A percentile compares a stretch with the other conserved stretches of the same genome.
Evolutionary conservation across 2,888 invertebrate genomes (phyloP).

Genomic region (Rhagonycha fulva): DNA sequence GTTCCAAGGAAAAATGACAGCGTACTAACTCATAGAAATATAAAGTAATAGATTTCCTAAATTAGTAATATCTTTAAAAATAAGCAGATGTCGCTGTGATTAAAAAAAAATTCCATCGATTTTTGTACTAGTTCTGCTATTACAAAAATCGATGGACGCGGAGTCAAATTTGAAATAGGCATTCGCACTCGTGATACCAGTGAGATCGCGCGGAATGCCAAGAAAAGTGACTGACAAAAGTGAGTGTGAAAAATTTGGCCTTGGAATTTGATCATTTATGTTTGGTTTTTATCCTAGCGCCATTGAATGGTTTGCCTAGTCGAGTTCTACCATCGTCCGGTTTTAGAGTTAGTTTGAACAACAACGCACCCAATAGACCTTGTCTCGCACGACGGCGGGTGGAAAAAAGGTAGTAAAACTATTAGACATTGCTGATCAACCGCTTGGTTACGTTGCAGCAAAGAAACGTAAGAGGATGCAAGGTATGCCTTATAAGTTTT

Average conservation of each 20-base stretch:
- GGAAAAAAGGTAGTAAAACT: slow-evolving; percentile 88
- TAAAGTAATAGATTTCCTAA: not conserved
- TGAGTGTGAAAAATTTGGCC: slow-evolving; percentile 54
- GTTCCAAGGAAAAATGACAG: not conserved
- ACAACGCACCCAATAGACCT: slow-evolving; percentile 58
- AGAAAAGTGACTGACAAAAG: slow-evolving; percentile 96
- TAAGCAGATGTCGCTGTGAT: not conserved
- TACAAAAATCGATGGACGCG: slow-evolving; percentile 90
- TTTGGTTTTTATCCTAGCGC: slow-evolving; percentile 62
- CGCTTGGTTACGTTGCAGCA: slow-evolving; percentile 79
- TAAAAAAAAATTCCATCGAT: not conserved
- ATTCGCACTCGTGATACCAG: slow-evolving; percentile 86
- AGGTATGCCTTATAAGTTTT: slow-evolving; percentile 55
- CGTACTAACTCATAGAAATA: not conserved
- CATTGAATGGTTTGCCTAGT: slow-evolving; percentile 89
- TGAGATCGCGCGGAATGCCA: slow-evolving; percentile 86
- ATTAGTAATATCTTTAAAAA: not conserved
- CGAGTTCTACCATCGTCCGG: slow-evolving; percentile 69
- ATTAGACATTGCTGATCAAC: slow-evolving; percentile 92
- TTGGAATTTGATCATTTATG: not conserved
- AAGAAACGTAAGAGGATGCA: slow-evolving; percentile 87
- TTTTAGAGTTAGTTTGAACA: slow-evolving; percentile 61
- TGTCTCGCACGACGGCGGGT: slow-evolving; percentile 66
- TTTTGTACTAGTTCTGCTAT: too few relatives aligned
- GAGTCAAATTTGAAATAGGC: slow-evolving; percentile 87